Evolutionary conservation across 2,113 vertebrate species (phyloP), one percentile per base, ranked within the genome.

Genomic region (Glaucomys volans): DNA sequence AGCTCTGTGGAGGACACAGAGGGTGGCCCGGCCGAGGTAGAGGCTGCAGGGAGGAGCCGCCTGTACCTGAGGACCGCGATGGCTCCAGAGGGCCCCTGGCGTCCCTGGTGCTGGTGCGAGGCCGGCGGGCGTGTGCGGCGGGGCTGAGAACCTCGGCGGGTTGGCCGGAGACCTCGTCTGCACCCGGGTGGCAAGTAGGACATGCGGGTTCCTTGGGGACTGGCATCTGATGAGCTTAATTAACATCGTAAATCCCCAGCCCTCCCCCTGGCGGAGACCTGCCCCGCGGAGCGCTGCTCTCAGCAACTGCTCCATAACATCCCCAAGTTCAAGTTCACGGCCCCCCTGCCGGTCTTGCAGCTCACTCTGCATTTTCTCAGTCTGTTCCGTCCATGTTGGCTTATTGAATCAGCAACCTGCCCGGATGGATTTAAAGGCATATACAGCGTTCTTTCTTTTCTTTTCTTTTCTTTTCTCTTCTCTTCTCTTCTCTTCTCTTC

Each of bases 201-300:
- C 9, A 4, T 2, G 20, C 22, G 10, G 32, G 44, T n/a, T 82
- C 24, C 26, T 6, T 24, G 32, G 69, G 84, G 75, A 80, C 2
- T 10, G 74, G 92, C 85, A 80, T 35, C 35, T 1, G 72, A n/a
- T 30, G 89, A 71, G 54, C 47, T 94, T 90, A 97, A 94, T 90
- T 87, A 90, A 79, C 12, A 3, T 79, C 47, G 18, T 94, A 44
- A 96, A 95, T 95, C 81, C 59, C 57, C 59, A 28, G 24, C 59
- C 59, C 59, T 62, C 59, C 9, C 24, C 67, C 82, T 50, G 12
- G 47, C 8, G 47, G 71, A 40, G 77, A 40, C 18, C n/a, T 4
- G 3, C 3, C 12, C 57, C n/a, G 42, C 1, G 0, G 91, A 72
- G 40, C 42, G 84, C 52, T 37, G 62, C 37, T 30, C 77, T 90